Base-by-base conservation (phyloP, 2,888 invertebrate species). In the Melipona beecheii region DNA sequence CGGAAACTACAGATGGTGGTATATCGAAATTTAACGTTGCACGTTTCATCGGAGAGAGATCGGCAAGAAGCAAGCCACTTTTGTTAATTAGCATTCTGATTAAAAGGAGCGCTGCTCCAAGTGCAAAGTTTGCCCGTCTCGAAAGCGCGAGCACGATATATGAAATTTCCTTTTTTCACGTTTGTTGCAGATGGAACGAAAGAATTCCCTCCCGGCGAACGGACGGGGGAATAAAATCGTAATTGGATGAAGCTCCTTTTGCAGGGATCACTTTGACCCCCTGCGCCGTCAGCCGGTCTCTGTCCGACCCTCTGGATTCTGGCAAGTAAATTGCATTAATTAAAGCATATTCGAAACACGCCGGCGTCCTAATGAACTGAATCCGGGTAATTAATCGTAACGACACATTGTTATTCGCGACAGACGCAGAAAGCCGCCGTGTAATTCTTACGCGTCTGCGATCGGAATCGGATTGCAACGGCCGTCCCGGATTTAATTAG, bases 301-400 rank as follows among this genome's bases (percentile, higher is more conserved):
- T 21, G n/a, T 49, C 43, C 27, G 19, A 21, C 52, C n/a, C 74
- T 24, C 11, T 52, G 52, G 27, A 75, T 69, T 69, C 52, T 54
- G 49, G 58, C 36, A 60, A 56, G 79, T 79, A 84, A 84, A 84
- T 58, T 64, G 65, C 70, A 75, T 72, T 85, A 71, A 85, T 85
- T 80, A 80, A 80, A 73, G 66, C 68, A 73, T 74, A 76, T 76
- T 76, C 76, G 76, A 76, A 74, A 66, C 80, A 73, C 84, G 66
- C 36, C 36, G 27, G 21, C 62, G 65, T 43, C 36, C 80, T 80
- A 84, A 85, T 80, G 85, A 85, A 85, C 69, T 65, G 85, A 81
- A 75, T 85, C 72, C 75, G 65, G 75, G 75, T 85, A 85, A 81
- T 85, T 75, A 81, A 81, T 78, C 80, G 80, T 77, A 81, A 81